phyloP scores from a whole-genome alignment of 2,113 vertebrate species.

The Psammodynastes pulverulentus region DNA sequence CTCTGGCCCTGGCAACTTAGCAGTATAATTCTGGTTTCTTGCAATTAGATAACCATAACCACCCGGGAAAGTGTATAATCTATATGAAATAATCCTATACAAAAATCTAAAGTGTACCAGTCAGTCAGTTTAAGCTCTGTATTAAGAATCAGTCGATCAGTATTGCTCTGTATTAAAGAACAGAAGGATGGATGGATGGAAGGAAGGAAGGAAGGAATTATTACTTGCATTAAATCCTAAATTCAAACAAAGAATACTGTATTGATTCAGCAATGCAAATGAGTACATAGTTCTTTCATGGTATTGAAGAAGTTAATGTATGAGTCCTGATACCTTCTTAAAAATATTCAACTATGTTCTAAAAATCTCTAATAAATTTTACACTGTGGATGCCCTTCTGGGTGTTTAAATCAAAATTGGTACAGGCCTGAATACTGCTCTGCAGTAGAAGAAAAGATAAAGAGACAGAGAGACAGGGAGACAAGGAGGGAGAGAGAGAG shows the following conservation, averaged over 20 bases:
- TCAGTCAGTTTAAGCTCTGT: conserved; percentile 20
- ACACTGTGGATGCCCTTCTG: conserved; percentile 35
- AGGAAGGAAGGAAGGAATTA: neutral
- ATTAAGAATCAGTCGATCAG: conserved; percentile 10
- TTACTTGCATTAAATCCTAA: conserved; percentile 51
- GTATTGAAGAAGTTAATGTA: conserved; percentile 28
- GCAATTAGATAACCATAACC: conserved; percentile 3
- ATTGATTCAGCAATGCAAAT: conserved; percentile 42
- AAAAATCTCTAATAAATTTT: conserved; percentile 59
- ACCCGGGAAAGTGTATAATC: conserved; percentile 9
- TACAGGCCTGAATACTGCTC: conserved; percentile 46
- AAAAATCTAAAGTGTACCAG: neutral
- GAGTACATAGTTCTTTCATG: neutral
- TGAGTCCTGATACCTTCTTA: conserved; percentile 46
- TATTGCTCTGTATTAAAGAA: conserved; percentile 2
- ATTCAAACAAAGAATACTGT: conserved; percentile 25
- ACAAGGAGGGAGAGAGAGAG: too few species aligned
- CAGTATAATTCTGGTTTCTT: conserved; percentile 28
- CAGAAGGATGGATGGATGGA: neutral
- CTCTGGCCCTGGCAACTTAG: neutral
- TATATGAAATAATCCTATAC: conserved; percentile 15
- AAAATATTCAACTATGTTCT: conserved; percentile 34
- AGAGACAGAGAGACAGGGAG: neutral
- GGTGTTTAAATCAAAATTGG: conserved; percentile 53
- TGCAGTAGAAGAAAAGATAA: conserved; percentile 22